Percentiles rank a stretch among this genome's conserved stretches.
Conservation (phyloP, 1,140 invertebrate species). For the Caenorhabditis brenneri region DNA sequence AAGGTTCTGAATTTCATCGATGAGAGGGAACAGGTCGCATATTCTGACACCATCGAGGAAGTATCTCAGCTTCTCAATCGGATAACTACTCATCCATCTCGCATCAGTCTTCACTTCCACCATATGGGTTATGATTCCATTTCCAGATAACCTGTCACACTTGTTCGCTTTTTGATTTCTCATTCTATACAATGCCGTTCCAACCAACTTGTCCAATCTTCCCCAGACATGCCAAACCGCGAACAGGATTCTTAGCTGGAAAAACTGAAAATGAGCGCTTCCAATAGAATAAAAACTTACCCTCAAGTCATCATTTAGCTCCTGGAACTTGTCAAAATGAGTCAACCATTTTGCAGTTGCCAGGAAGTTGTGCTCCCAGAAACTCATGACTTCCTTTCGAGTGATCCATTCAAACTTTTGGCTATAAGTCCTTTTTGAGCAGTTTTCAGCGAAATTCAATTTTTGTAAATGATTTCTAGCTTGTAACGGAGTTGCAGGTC, state of each 20-base stretch:
- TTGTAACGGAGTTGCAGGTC: neutral
- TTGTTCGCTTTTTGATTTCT: neutral
- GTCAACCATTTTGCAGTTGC: slow-evolving; percentile 9
- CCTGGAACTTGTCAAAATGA: slow-evolving; percentile 9
- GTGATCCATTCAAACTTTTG: neutral
- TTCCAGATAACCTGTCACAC: neutral
- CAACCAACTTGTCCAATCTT: neutral
- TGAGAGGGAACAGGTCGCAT: neutral
- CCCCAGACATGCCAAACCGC: slow-evolving; percentile 19
- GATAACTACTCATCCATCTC: neutral
- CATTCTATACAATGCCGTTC: neutral
- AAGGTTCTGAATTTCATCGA: neutral
- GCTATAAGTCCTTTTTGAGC: neutral
- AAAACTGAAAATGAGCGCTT: neutral
- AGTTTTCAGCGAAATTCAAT: neutral
- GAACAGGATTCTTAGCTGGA: neutral
- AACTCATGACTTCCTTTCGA: neutral
- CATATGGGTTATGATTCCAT: slow-evolving; percentile 1
- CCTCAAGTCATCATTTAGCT: neutral
- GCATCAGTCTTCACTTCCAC: neutral
- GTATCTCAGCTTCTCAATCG: slow-evolving; percentile 8
- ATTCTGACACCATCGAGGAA: neutral
- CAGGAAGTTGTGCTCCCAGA: neutral
- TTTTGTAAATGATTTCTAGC: neutral
- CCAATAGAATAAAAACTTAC: neutral